These are phyloP conservation scores for Dynastes tityus DNA, from an alignment of 2,888 invertebrate species.

Conservation along the genomic window DNA sequence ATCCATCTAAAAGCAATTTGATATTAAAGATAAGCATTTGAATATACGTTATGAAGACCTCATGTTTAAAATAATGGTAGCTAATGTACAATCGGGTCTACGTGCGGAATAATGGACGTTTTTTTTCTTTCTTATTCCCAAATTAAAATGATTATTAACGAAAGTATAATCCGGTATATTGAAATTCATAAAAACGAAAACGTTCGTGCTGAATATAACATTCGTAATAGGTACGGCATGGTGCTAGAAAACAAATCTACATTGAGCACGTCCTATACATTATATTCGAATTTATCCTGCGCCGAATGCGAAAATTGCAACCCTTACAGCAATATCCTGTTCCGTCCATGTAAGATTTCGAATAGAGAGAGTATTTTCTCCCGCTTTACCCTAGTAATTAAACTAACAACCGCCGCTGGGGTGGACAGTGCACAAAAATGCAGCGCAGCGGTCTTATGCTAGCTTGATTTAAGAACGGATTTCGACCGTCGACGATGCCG, in stretches of 20 bases:
- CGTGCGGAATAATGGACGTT: no score
- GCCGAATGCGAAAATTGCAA: conserved; percentile 36
- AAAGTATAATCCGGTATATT: no score
- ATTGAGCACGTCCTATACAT: conserved; percentile 15
- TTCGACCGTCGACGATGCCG: conserved; percentile 53
- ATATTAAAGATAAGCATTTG: no score
- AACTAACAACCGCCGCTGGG: conserved; percentile 66
- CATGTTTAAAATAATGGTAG: no score
- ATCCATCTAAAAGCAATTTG: no score
- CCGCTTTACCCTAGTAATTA: conserved; percentile 68
- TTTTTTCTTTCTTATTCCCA: no score
- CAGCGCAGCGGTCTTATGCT: conserved; percentile 64
- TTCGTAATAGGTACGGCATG: background rate
- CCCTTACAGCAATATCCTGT: conserved; percentile 47
- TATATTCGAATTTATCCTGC: conserved; percentile 36
- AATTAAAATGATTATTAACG: no score
- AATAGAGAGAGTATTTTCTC: conserved; percentile 58
- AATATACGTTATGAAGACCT: no score
- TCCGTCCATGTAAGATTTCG: conserved; percentile 61
- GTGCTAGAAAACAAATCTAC: background rate
- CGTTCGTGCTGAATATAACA: background rate
- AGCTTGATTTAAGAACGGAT: conserved; percentile 64
- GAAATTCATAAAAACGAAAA: no score
- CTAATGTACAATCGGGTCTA: no score
- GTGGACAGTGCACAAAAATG: conserved; percentile 65